Evolutionary conservation across 2,113 vertebrate species (phyloP).

Genomic region (Ochotona princeps): DNA sequence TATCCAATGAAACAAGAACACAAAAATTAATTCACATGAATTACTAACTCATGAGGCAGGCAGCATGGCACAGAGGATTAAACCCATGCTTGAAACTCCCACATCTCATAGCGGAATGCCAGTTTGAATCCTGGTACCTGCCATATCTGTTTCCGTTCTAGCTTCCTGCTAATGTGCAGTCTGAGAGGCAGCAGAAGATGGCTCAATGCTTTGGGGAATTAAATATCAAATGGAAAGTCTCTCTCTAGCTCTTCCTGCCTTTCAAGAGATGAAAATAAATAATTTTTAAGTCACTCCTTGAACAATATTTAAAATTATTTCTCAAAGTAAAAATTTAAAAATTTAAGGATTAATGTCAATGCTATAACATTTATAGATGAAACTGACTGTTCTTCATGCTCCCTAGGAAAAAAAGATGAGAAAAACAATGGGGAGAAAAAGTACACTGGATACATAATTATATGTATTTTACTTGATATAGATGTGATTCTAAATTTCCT

Average conservation of each 20-base stretch:
- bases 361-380: background rate
- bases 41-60: background rate
- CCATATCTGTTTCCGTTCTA: too few relatives aligned
- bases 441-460: background rate
- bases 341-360: conserved; percentile 22
- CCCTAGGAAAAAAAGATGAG: conserved; percentile 16
- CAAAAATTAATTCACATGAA: background rate
- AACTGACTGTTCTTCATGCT: conserved; percentile 2
- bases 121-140: too few relatives aligned
- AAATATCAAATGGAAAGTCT: too few relatives aligned
- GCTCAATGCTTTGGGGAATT: too few relatives aligned
- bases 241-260: too few relatives aligned
- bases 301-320: background rate
- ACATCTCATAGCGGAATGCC: too few relatives aligned
- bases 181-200: too few relatives aligned
- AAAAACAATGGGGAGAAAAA: background rate
- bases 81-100: too few relatives aligned
- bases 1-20: background rate
- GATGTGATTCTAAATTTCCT: background rate
- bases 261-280: too few relatives aligned
- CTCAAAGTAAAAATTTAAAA: conserved; percentile 32
- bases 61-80: too few relatives aligned
- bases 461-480: background rate
- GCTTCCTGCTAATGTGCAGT: too few relatives aligned
- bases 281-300: background rate